A percentile compares a stretch with the other conserved stretches of the same genome.
Evolutionary conservation across 2,797 vertebrate species (phyloP).

Genomic region (Clarias platycephalus): DNA sequence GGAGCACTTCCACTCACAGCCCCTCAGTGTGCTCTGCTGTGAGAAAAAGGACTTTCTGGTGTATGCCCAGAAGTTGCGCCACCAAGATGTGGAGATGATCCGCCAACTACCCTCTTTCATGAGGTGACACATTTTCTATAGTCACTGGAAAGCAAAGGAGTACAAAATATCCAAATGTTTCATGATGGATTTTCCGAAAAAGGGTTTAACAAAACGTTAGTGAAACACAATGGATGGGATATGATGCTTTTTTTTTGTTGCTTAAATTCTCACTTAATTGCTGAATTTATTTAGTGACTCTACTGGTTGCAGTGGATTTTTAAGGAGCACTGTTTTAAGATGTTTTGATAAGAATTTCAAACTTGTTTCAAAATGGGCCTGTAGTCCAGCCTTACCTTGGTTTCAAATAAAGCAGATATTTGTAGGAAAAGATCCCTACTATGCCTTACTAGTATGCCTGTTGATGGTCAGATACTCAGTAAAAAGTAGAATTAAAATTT

Average conservation of each 20-base stretch:
- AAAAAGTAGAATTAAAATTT: slow-evolving; percentile 5
- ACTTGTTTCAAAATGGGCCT: background rate
- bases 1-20: slow-evolving; percentile 90
- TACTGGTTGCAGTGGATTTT: background rate
- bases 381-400: background rate
- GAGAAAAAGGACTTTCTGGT: slow-evolving; percentile 70
- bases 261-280: background rate
- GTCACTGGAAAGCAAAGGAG: background rate
- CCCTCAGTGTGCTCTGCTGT: slow-evolving; percentile 90
- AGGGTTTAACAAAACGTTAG: background rate
- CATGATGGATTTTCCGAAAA: background rate
- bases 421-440: background rate
- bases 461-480: background rate
- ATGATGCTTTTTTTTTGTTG: background rate
- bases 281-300: background rate
- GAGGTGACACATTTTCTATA: slow-evolving; percentile 72
- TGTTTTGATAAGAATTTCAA: background rate
- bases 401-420: background rate
- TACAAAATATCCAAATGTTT: background rate
- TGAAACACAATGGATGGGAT: background rate
- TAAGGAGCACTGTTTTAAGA: background rate
- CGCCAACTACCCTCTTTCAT: slow-evolving; percentile 88
- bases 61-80: slow-evolving; percentile 73
- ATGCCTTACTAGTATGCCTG: background rate
- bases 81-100: slow-evolving; percentile 81